These are phyloP conservation scores for Heliconius melpomene DNA, from an alignment of 1,140 invertebrate species.

Conservation along the genomic window DNA sequence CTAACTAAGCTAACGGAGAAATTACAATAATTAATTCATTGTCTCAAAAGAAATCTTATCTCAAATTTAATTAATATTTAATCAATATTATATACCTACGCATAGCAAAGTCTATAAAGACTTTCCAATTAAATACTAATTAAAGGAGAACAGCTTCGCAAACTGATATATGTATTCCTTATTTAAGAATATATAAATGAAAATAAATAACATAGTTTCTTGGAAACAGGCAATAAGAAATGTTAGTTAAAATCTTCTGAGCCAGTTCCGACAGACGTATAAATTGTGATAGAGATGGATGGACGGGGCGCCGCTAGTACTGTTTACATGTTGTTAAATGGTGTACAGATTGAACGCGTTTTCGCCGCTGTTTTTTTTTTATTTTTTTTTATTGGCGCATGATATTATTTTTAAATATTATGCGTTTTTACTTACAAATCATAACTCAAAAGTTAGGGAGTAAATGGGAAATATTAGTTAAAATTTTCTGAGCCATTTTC, in stretches of 20 bases:
- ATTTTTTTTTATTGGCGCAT: background rate
- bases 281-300: conserved; percentile 21
- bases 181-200: background rate
- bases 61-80: too few relatives aligned
- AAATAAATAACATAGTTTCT: conserved; percentile 13
- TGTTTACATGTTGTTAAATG: conserved; percentile 17
- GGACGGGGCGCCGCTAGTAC: conserved; percentile 11
- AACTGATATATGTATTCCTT: background rate
- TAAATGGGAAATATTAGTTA: too few relatives aligned
- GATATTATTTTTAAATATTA: too few relatives aligned
- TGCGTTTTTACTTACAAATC: too few relatives aligned
- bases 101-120: too few relatives aligned
- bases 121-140: too few relatives aligned
- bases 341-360: conserved; percentile 5
- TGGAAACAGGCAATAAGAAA: conserved; percentile 13
- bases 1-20: too few relatives aligned
- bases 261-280: conserved; percentile 14
- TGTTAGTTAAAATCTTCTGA: conserved; percentile 14
- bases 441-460: too few relatives aligned
- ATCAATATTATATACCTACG: too few relatives aligned
- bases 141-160: background rate
- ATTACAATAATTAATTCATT: too few relatives aligned
- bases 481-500: too few relatives aligned
- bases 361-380: background rate
- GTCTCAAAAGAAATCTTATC: too few relatives aligned